phyloP scores from a whole-genome alignment of 1,140 invertebrate species.

The Pachypeltis micranthus region DNA sequence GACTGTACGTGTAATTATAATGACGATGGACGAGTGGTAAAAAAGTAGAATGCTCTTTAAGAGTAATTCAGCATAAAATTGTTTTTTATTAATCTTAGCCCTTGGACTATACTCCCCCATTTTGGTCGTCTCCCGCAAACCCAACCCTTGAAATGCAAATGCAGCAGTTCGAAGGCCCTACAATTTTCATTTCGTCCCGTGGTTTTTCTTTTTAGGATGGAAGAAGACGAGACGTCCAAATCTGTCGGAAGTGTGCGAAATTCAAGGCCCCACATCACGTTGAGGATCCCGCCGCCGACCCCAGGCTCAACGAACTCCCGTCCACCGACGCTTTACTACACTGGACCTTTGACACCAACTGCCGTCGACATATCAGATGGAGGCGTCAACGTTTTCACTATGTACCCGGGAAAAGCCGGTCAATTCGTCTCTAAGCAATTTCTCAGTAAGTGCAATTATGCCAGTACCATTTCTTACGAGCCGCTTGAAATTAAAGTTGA shows the following conservation, averaged over 20 bases:
- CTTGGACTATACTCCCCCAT: too few relatives aligned
- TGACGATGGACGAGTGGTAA: too few relatives aligned
- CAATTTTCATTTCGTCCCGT: too few relatives aligned
- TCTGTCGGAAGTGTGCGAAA: not conserved
- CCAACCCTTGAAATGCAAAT: too few relatives aligned
- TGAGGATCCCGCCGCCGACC: conserved; percentile 16
- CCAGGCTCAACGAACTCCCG: conserved; percentile 15
- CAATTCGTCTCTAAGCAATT: conserved; percentile 64
- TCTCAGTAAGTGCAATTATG: conserved; percentile 40
- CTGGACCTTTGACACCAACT: conserved; percentile 36
- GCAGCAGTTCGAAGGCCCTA: too few relatives aligned
- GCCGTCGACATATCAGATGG: conserved; percentile 32
- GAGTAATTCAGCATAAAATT: too few relatives aligned
- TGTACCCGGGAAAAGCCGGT: conserved; percentile 51
- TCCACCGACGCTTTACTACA: conserved; percentile 30
- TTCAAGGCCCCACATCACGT: conserved; percentile 18
- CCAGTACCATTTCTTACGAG: not conserved
- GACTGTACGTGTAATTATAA: too few relatives aligned
- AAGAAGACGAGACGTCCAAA: conserved; percentile 1
- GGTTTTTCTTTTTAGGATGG: not conserved
- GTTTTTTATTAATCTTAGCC: too few relatives aligned
- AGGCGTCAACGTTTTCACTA: conserved; percentile 39
- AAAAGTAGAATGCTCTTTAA: too few relatives aligned
- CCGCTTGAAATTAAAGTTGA: conserved; percentile 1
- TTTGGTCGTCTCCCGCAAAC: too few relatives aligned